Evolutionary conservation across 1,140 invertebrate species (phyloP), one percentile per base, ranked within the genome.

Genomic region (Plectrocnemia conspersa): DNA sequence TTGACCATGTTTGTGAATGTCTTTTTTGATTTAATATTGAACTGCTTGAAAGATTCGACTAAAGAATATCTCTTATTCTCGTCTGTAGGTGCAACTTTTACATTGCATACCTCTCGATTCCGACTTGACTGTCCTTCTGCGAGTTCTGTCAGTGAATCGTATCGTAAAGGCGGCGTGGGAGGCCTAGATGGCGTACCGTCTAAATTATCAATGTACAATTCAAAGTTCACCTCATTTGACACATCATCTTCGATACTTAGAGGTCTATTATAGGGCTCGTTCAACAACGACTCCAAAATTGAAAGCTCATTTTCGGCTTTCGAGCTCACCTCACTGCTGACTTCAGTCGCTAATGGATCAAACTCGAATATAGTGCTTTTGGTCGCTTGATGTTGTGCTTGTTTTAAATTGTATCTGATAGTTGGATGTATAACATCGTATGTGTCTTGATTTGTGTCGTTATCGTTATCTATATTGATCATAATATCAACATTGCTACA

Each of bases 281-380:
- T n/a, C n/a, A n/a, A n/a, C n/a, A n/a, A n/a, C n/a, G n/a, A n/a
- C n/a, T n/a, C n/a, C n/a, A n/a, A n/a, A n/a, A n/a, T n/a, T n/a
- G n/a, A n/a, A n/a, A n/a, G n/a, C n/a, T n/a, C n/a, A n/a, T n/a
- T 24, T 24, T 27, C 38, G 18, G 24, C 3, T 24, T 45, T 5
- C 22, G 2, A 11, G 21, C 4, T n/a, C 13, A 24, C n/a, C n/a
- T n/a, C n/a, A n/a, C n/a, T n/a, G n/a, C n/a, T n/a, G 2, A 27
- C n/a, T 27, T 24, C 27, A 4, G 19, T 27, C 2, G n/a, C n/a
- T 7, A 45, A 45, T 15, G 42, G 42, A 45, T 45, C 42, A 24
- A 45, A 45, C 27, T 45, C 42, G 7, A 45, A 24, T 24, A 45
- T 24, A 6, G 24, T 45, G 18, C 42, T 45, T 19, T 45, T 45